phyloP scores from a whole-genome alignment of 2,888 invertebrate genomes.

The Amblyteles armatorius region DNA sequence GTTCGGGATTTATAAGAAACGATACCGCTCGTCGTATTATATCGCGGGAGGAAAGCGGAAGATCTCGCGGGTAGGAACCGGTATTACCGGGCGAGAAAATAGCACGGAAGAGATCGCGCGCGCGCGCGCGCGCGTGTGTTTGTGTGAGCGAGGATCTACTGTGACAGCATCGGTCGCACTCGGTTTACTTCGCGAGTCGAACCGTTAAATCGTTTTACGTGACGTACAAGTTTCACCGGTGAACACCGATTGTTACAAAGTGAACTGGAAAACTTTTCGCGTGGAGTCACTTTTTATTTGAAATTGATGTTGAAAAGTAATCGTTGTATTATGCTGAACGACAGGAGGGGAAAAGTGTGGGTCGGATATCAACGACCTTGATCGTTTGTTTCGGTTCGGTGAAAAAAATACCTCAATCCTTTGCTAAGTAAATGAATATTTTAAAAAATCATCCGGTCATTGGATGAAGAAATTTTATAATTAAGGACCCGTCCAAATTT shows the following conservation, averaged over 20 bases:
- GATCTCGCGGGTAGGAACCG: conserved; percentile 56
- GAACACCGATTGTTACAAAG: not conserved
- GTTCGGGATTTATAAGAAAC: conserved; percentile 25
- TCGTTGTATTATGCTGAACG: not conserved
- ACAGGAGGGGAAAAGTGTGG: not conserved
- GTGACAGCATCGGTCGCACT: conserved; percentile 50
- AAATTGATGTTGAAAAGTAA: not conserved
- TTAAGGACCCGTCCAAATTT: no score
- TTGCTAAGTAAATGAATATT: not conserved
- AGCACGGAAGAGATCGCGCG: conserved; percentile 50
- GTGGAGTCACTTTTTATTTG: no score
- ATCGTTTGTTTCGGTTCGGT: no score
- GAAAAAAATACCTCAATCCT: no score
- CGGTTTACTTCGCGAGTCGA: conserved; percentile 25
- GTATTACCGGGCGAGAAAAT: conserved; percentile 67
- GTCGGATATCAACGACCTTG: not conserved
- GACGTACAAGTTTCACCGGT: not conserved
- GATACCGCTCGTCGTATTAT: not conserved
- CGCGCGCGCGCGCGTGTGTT: no score
- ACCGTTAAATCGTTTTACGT: not conserved
- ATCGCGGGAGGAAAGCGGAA: conserved; percentile 34
- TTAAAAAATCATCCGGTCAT: no score
- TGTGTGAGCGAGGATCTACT: conserved; percentile 13
- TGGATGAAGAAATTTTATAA: no score
- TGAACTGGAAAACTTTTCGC: not conserved